Conservation (phyloP, 2,888 invertebrate genomes). For the Arge pagana region DNA sequence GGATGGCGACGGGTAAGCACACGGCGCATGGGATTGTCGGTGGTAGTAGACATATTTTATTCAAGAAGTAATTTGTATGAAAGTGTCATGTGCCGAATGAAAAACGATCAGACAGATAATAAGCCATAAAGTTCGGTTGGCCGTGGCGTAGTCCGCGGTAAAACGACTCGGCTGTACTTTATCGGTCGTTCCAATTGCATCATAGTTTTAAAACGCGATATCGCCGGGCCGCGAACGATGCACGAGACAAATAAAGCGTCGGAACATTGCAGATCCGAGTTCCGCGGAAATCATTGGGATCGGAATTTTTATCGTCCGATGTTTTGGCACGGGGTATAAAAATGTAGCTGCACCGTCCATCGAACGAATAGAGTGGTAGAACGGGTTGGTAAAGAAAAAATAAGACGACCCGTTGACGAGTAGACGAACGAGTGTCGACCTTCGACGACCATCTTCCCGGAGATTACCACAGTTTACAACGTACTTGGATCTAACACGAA, state of each 20-base stretch:
- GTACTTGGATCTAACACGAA: slow-evolving; percentile 4
- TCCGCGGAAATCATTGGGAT: no score
- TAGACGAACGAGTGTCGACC: neutral
- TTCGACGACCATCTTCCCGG: slow-evolving; percentile 7
- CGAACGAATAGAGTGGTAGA: neutral
- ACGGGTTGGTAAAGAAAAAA: neutral
- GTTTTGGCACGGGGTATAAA: neutral
- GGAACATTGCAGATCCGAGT: no score
- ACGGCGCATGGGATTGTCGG: no score
- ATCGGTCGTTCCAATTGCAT: slow-evolving; percentile 4
- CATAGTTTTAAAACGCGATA: slow-evolving; percentile 4
- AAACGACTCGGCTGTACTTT: slow-evolving; percentile 4
- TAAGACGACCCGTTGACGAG: neutral
- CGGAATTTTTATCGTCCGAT: no score
- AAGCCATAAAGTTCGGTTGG: slow-evolving; percentile 14
- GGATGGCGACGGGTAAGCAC: no score
- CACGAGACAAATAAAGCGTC: no score
- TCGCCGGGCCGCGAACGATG: neutral
- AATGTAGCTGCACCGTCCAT: neutral
- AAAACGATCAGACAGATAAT: slow-evolving; percentile 18
- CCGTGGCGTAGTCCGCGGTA: neutral
- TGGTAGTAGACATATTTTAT: slow-evolving; percentile 21
- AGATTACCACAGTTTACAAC: slow-evolving; percentile 13
- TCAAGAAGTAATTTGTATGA: slow-evolving; percentile 17
- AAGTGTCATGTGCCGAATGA: slow-evolving; percentile 13